Evolutionary conservation across 2,797 vertebrate genomes (phyloP), one percentile per base, ranked within the genome.

Genomic region (Sus cebifrons): DNA sequence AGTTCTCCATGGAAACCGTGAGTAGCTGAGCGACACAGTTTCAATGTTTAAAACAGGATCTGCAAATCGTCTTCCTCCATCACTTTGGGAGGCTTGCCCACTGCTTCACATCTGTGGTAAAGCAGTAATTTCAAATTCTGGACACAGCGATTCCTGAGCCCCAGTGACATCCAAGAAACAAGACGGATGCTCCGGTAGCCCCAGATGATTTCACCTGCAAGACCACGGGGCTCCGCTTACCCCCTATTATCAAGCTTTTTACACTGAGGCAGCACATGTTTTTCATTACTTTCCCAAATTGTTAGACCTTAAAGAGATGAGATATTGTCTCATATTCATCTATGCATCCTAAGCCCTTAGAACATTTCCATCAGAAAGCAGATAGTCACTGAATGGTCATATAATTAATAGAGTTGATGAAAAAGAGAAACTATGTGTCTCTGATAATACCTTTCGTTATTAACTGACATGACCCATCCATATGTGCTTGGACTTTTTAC

Each of bases 161-260:
- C 54, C 73, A 71, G 54, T 4, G 27, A 29, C 6, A 49, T 15
- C 44, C 25, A 11, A 18, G 81, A 58, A 78, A 58, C 58, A 64
- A 11, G 0, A 4, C n/a, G 25, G 40, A 6, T 0, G 1, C 56
- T 77, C 1, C 1, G 1, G 27, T 3, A 36, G 62, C 7, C 27
- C 23, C 17, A 1, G 0, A 13, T n/a, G 32, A 17, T 16, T 40
- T 36, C 20, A 17, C 58, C 29, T 20, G 5, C 1, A 2, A 3
- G 8, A 8, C 12, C 15, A 21, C 18, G 3, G 18, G 32, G 13
- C 17, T 83, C 29, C 36, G 58, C 79, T 86, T 13, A 25, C 23
- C 56, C 23, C 49, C 36, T 54, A 1, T 84, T 62, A 75, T 65
- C 71, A 21, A 79, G 58, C 32, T 68, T 54, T 54, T 71, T 58